phyloP scores from a whole-genome alignment of 2,888 invertebrate species.

The Acleris cristana region DNA sequence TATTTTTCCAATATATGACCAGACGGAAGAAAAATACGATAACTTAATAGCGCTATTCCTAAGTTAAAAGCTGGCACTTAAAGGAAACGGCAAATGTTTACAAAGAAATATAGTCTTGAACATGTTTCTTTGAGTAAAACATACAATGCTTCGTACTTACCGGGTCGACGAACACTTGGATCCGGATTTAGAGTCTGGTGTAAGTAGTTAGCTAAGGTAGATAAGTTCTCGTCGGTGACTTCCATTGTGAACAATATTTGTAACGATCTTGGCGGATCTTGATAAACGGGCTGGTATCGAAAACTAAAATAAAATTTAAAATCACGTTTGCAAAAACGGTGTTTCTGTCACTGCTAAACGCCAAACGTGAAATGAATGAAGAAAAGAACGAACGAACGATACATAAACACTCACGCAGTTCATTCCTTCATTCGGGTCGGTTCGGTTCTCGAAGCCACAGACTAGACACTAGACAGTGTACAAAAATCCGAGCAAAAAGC shows the following conservation, averaged over 20 bases:
- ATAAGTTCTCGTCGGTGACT: constrained; percentile 92
- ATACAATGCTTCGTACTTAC: constrained; percentile 72
- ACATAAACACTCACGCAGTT: too few species aligned
- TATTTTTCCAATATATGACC: too few species aligned
- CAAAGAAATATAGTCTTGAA: neutral
- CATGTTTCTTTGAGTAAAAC: neutral
- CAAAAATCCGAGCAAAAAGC: too few species aligned
- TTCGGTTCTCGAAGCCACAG: too few species aligned
- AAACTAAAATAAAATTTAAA: neutral
- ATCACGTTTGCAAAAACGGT: constrained; percentile 1
- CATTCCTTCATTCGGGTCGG: too few species aligned
- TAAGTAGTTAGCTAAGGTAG: constrained; percentile 92
- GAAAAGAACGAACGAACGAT: too few species aligned
- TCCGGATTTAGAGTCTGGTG: constrained; percentile 95
- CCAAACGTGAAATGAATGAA: too few species aligned
- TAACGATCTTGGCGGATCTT: neutral
- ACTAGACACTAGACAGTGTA: too few species aligned
- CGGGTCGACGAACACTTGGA: constrained; percentile 91
- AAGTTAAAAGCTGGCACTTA: neutral
- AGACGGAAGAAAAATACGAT: too few species aligned
- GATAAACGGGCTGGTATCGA: neutral
- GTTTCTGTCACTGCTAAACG: neutral
- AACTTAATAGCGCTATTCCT: neutral
- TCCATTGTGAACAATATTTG: constrained; percentile 86
- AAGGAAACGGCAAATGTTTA: neutral